phyloP scores from a whole-genome alignment of 1,140 invertebrate genomes.

The Babylonia areolata region DNA sequence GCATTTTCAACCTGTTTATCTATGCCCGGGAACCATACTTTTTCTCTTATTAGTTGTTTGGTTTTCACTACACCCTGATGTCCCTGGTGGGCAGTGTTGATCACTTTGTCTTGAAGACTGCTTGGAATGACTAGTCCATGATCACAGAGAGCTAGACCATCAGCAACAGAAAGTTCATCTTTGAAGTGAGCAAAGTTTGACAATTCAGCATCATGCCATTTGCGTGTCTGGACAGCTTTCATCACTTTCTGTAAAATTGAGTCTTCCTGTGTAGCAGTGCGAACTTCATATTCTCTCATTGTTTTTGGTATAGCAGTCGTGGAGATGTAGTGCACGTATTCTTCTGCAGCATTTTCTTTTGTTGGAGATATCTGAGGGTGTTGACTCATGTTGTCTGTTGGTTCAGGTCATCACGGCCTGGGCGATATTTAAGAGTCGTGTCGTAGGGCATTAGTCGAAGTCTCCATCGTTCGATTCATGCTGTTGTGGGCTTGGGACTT shows the following conservation, averaged over 20 bases:
- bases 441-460: slow-evolving; percentile 51
- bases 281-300: slow-evolving; percentile 42
- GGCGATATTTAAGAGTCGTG: slow-evolving; percentile 43
- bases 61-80: slow-evolving; percentile 63
- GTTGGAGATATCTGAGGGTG: slow-evolving; percentile 41
- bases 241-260: slow-evolving; percentile 40
- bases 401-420: slow-evolving; percentile 48
- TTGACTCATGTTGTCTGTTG: slow-evolving; percentile 51
- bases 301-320: slow-evolving; percentile 38
- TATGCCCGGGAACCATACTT: slow-evolving; percentile 69
- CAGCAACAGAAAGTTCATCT: slow-evolving; percentile 42
- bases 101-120: slow-evolving; percentile 45
- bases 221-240: slow-evolving; percentile 37
- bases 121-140: slow-evolving; percentile 54
- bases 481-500: slow-evolving; percentile 46
- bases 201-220: slow-evolving; percentile 36
- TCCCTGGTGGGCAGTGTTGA: slow-evolving; percentile 54
- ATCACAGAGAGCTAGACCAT: slow-evolving; percentile 46
- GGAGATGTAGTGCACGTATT: slow-evolving; percentile 43
- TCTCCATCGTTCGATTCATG: slow-evolving; percentile 58
- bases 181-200: slow-evolving; percentile 32
- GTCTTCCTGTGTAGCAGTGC: slow-evolving; percentile 25
- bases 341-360: slow-evolving; percentile 43
- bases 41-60: slow-evolving; percentile 63
- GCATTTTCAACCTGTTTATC: slow-evolving; percentile 59